phyloP scores from a whole-genome alignment of 1,140 invertebrate species.

The Brachionus manjavacas region DNA sequence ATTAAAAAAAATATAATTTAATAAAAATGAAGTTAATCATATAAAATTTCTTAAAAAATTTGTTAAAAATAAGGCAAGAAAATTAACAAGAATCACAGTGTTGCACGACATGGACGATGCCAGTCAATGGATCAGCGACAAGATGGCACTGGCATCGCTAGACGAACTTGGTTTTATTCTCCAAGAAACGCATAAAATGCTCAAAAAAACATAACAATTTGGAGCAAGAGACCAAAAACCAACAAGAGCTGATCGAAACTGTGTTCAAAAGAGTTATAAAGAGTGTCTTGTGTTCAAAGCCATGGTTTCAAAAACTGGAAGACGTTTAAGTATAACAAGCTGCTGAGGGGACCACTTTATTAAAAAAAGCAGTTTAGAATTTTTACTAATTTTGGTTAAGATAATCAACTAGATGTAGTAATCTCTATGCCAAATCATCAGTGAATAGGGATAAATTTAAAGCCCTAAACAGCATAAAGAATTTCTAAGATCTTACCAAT shows the following conservation, averaged over 20 bases:
- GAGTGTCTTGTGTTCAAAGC: slow-evolving; percentile 2
- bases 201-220: slow-evolving; percentile 34
- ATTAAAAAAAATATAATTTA: no score
- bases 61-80: not conserved
- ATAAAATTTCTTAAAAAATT: no score
- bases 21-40: no score
- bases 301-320: not conserved
- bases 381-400: no score
- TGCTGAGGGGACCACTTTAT: no score
- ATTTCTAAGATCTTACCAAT: no score
- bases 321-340: no score
- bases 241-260: not conserved
- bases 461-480: no score
- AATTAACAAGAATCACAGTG: slow-evolving; percentile 25
- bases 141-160: not conserved
- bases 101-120: slow-evolving; percentile 22
- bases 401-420: no score
- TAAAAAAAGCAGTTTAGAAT: no score
- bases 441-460: no score
- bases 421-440: no score
- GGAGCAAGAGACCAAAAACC: slow-evolving; percentile 11
- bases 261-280: slow-evolving; percentile 5
- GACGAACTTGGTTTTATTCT: slow-evolving; percentile 1
- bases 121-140: not conserved
- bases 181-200: not conserved